These are phyloP conservation scores for Myiozetetes cayanensis DNA, from an alignment of 2,113 vertebrate species.

Conservation along the genomic window DNA sequence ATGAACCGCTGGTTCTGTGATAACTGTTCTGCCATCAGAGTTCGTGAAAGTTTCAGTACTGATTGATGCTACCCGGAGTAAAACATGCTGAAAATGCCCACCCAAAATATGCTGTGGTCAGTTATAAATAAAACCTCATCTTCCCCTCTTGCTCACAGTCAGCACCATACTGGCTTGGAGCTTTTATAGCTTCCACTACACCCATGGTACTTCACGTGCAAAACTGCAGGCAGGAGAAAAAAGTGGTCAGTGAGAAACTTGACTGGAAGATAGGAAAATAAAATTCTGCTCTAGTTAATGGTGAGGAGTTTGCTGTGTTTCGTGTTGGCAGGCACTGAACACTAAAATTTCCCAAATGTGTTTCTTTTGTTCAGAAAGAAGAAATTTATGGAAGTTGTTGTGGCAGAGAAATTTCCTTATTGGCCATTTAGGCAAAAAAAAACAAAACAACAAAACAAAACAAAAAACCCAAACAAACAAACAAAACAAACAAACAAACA, in stretches of 20 bases:
- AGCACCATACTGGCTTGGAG: not conserved
- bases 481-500: no score
- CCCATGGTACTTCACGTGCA: not conserved
- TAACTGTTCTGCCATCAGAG: not conserved
- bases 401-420: not conserved
- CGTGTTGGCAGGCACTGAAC: not conserved
- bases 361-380: not conserved
- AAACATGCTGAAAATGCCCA: not conserved
- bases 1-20: not conserved
- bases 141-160: not conserved
- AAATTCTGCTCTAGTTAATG: not conserved
- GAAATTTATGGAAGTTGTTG: accelerated
- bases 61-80: accelerated
- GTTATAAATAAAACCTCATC: not conserved
- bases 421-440: not conserved
- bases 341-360: not conserved
- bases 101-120: not conserved
- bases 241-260: not conserved
- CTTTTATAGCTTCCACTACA: not conserved
- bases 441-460: no score
- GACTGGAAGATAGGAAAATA: not conserved
- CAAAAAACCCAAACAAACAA: no score
- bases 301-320: not conserved
- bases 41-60: not conserved
- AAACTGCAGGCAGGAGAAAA: not conserved